phyloP scores from a whole-genome alignment of 2,797 vertebrate species.

The Xyrichtys novacula region DNA sequence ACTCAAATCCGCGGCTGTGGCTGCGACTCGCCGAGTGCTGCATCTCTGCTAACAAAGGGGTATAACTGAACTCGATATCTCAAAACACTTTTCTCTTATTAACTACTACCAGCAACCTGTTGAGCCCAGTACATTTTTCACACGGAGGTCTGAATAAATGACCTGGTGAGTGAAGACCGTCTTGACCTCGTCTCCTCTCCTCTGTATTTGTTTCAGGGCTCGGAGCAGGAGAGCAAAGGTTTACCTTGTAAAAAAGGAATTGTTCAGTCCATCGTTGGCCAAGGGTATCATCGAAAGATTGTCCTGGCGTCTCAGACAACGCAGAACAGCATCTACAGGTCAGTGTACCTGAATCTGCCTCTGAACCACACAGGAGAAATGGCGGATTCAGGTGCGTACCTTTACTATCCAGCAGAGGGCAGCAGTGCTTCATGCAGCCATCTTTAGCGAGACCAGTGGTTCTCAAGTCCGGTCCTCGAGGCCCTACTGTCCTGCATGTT shows the following conservation, averaged over 20 bases:
- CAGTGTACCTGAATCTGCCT: slow-evolving; percentile 62
- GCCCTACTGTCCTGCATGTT: no score
- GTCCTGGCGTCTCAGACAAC: slow-evolving; percentile 96
- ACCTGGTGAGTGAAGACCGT: neutral
- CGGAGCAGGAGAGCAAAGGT: slow-evolving; percentile 97
- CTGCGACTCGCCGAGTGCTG: slow-evolving; percentile 96
- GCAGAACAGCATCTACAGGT: slow-evolving; percentile 97
- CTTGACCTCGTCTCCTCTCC: neutral
- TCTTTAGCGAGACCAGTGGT: no score
- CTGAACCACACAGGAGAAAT: neutral
- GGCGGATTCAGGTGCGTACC: neutral
- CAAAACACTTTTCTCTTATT: no score
- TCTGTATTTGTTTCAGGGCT: slow-evolving; percentile 84
- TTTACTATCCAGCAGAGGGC: slow-evolving; percentile 1
- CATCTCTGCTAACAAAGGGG: slow-evolving; percentile 97
- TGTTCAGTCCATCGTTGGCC: slow-evolving; percentile 96
- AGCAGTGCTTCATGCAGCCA: neutral
- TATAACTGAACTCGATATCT: slow-evolving; percentile 72
- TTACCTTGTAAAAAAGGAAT: slow-evolving; percentile 99
- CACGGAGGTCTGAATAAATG: no score
- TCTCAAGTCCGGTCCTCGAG: no score
- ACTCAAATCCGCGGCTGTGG: slow-evolving; percentile 98
- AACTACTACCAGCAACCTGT: no score
- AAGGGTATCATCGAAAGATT: slow-evolving; percentile 98
- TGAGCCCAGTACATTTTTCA: no score